Evolutionary conservation across 2,113 vertebrate species (phyloP).

Genomic region (Noctilio leporinus): DNA sequence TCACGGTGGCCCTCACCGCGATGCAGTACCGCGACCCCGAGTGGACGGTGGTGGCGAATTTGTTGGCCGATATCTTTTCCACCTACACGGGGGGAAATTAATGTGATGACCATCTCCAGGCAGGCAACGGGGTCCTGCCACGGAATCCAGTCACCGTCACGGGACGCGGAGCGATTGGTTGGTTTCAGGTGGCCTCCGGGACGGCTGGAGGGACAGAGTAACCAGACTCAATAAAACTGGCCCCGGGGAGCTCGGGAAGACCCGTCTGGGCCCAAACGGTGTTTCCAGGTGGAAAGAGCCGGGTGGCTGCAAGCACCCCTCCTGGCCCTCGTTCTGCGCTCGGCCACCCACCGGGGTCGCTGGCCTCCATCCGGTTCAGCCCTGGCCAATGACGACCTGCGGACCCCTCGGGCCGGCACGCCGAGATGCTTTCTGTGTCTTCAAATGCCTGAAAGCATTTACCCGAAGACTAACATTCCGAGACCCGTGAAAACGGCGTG

Average conservation of each 20-base stretch:
- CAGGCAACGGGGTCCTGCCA: too few relatives aligned
- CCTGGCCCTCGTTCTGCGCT: rapidly evolving
- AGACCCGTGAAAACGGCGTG: too few relatives aligned
- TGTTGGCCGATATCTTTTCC: neutral
- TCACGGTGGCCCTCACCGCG: conserved; percentile 69
- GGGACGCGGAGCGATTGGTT: neutral
- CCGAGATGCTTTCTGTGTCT: neutral
- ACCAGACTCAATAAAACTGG: neutral
- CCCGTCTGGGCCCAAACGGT: neutral
- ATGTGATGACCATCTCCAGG: too few relatives aligned
- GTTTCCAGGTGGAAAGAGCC: neutral
- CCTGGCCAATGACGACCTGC: rapidly evolving
- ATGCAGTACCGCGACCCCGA: conserved; percentile 48
- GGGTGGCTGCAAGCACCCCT: too few relatives aligned
- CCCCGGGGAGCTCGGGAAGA: neutral
- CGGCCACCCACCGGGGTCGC: neutral
- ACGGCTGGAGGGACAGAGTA: neutral
- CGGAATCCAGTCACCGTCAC: too few relatives aligned
- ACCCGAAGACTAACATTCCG: neutral
- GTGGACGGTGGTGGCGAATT: conserved; percentile 37
- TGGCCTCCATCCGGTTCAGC: rapidly evolving
- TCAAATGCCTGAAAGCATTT: neutral
- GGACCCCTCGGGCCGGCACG: too few relatives aligned
- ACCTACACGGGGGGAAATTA: conserved; percentile 58
- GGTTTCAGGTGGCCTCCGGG: neutral